Evolutionary conservation across 1,140 invertebrate species (phyloP).

Genomic region (Ceratitis capitata): DNA sequence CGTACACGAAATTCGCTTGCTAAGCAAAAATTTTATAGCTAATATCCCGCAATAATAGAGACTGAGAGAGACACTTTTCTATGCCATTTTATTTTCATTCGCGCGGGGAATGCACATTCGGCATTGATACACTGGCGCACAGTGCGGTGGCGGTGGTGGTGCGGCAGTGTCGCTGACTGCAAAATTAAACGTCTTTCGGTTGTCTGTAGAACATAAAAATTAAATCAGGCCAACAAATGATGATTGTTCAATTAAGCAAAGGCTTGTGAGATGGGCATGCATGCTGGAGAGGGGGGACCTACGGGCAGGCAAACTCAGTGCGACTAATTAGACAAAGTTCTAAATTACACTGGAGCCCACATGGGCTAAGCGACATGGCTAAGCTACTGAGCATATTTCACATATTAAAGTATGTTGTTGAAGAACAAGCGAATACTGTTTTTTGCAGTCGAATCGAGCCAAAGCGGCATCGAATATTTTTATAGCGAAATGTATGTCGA

Average conservation of each 20-base stretch:
- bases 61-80: background rate
- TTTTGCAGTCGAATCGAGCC: no score
- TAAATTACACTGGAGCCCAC: background rate
- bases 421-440: no score
- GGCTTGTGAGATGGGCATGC: background rate
- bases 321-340: background rate
- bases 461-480: no score
- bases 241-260: conserved; percentile 29
- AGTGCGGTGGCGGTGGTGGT: background rate
- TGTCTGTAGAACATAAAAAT: background rate
- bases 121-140: background rate
- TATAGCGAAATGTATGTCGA: no score
- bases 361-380: background rate
- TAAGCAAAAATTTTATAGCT: background rate
- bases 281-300: background rate
- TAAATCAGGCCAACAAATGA: conserved; percentile 26
- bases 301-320: background rate
- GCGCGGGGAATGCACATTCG: background rate
- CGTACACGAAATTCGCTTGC: background rate
- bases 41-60: background rate
- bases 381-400: background rate
- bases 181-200: conserved; percentile 4
- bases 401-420: no score
- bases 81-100: background rate
- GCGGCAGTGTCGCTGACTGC: background rate